Evolutionary conservation across 2,113 vertebrate species (phyloP).

Genomic region (Micronisus gabar): DNA sequence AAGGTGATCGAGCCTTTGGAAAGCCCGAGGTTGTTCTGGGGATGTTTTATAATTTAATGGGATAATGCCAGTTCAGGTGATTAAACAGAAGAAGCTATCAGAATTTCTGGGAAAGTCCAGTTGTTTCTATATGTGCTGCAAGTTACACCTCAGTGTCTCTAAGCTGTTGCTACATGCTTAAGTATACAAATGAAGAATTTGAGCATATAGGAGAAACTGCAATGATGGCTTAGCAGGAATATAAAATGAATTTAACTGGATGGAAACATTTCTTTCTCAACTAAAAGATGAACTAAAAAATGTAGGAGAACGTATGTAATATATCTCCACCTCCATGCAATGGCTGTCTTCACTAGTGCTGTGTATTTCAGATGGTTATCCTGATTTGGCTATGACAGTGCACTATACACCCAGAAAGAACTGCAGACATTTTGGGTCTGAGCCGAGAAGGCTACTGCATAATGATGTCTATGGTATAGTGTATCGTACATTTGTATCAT

Average conservation of each 20-base stretch:
- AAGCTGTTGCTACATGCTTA: background rate
- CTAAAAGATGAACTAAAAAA: background rate
- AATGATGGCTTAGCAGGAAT: background rate
- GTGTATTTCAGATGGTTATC: background rate
- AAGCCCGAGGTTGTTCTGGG: background rate
- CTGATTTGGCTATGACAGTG: background rate
- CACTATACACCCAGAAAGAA: background rate
- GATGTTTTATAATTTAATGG: background rate
- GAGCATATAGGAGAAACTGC: background rate
- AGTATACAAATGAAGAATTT: background rate
- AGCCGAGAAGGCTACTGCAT: background rate
- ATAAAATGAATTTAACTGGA: background rate
- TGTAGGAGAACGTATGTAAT: background rate
- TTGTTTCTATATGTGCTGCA: background rate
- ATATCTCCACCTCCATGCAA: background rate
- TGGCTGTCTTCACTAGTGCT: background rate
- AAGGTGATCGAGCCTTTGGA: background rate
- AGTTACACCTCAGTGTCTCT: background rate
- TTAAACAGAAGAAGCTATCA: background rate
- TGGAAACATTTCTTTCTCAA: background rate
- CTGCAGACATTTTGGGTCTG: background rate
- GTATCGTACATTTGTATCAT: background rate
- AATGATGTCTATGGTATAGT: background rate
- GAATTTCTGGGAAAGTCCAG: background rate
- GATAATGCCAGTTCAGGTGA: background rate